Conservation (phyloP, 1,140 invertebrate species). For the Pogonomyrmex barbatus region DNA sequence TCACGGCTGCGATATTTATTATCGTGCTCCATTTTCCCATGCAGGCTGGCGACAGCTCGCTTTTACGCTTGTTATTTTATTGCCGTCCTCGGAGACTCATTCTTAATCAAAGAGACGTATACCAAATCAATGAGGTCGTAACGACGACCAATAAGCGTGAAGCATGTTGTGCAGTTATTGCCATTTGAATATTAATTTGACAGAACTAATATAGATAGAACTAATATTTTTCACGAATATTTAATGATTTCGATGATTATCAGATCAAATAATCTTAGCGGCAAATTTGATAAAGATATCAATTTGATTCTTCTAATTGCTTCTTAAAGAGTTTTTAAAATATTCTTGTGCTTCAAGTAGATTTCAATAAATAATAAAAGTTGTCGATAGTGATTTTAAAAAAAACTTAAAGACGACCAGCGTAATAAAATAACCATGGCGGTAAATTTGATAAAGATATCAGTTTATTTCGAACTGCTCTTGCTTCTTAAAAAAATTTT, state of each 20-base stretch:
- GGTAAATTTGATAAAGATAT: too few species aligned
- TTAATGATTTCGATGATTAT: not conserved
- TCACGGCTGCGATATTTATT: conserved; percentile 57
- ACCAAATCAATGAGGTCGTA: not conserved
- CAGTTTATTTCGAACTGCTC: too few species aligned
- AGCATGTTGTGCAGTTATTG: not conserved
- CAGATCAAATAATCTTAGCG: too few species aligned
- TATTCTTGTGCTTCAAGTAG: too few species aligned
- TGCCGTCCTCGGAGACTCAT: conserved; percentile 18
- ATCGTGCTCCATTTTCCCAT: conserved; percentile 47
- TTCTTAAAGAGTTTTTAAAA: too few species aligned
- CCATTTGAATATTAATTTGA: not conserved
- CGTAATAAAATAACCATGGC: too few species aligned
- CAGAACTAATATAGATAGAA: not conserved
- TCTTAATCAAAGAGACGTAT: conserved; percentile 37
- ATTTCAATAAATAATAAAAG: too few species aligned
- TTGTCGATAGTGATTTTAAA: too few species aligned
- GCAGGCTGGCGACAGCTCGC: conserved; percentile 35
- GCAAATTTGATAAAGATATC: too few species aligned
- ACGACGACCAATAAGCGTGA: not conserved
- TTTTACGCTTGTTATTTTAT: conserved; percentile 54
- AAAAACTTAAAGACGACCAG: too few species aligned
- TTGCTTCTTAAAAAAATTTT: too few species aligned
- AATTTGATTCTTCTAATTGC: too few species aligned
- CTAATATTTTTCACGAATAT: not conserved